Base-by-base conservation (phyloP, 2,113 vertebrate genomes). In the Corythornis madagascariensis region DNA sequence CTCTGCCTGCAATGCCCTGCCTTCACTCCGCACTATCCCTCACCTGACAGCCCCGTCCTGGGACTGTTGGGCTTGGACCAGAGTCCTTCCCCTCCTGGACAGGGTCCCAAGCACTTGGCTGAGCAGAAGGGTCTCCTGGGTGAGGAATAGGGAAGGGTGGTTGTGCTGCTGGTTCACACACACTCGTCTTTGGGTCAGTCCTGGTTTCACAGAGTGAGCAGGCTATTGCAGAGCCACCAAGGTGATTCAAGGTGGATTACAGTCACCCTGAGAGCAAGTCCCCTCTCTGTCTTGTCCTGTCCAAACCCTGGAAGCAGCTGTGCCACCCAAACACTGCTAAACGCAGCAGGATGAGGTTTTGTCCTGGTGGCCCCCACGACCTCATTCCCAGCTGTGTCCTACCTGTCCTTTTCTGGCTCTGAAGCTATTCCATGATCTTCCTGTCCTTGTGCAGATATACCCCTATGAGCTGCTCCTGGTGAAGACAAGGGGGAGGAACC, bases 381-480 rank as follows among this genome's bases (percentile, higher is more conserved):
- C 33, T 59, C 20, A 2, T 48, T 29, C 17, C 42, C 65, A 10
- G 3, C 6, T 7, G 25, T 65, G 13, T n/a, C 59, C 47, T 25
- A 7, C 0, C 9, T 28, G 9, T 40, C 67, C 8, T 60, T 21
- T 73, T 60, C 71, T 57, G 61, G 33, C 20, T 61, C 20, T 0
- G 2, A 59, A 72, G 17, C 21, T 72, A 47, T 40, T 43, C 63
- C 60, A 6, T 4, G 20, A 17, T 72, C 38, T 94, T 77, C 42
- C 20, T 67, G 64, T 94, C 74, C 74, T 22, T 64, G 26, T 95
- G 42, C 90, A 99, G 99, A 98, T 99, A 89, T 99, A 99, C 87
- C 99, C 99, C 10, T 99, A 99, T 13, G 99, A 99, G 81, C 97
- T 98, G 38, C 98, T 99, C 53, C 97, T 99, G 93, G 99, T 99